Conservation (phyloP, 2,888 invertebrate genomes). For the Lasioglossum leucozonium region DNA sequence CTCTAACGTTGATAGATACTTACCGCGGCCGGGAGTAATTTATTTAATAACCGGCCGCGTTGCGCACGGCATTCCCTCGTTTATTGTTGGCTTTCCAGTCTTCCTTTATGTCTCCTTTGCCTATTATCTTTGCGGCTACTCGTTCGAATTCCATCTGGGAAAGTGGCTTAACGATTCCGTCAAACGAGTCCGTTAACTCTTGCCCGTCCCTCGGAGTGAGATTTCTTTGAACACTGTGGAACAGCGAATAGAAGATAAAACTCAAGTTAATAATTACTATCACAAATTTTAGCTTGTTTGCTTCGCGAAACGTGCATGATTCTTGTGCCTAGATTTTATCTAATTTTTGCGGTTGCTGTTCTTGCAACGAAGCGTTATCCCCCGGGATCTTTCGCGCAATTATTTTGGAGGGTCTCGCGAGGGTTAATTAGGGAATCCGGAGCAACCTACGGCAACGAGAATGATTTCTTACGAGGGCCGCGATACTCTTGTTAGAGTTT, state of each 20-base stretch:
- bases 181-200: not conserved
- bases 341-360: not conserved
- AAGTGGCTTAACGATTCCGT: constrained; percentile 22
- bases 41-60: constrained; percentile 25
- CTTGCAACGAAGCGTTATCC: not conserved
- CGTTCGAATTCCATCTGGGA: not conserved
- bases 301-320: not conserved
- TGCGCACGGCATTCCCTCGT: not conserved
- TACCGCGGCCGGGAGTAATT: constrained; percentile 29
- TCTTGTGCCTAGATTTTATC: not conserved
- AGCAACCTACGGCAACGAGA: constrained; percentile 35
- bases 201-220: not conserved
- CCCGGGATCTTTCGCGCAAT: not conserved
- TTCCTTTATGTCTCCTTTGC: not conserved
- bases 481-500: constrained; percentile 22
- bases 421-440: constrained; percentile 45
- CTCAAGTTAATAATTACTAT: too few relatives aligned
- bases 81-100: constrained; percentile 10
- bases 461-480: constrained; percentile 29
- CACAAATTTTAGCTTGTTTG: too few relatives aligned
- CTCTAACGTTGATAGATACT: constrained; percentile 30
- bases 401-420: constrained; percentile 12
- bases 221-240: not conserved
- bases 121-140: not conserved
- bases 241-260: too few relatives aligned